Evolutionary conservation across 2,797 vertebrate species (phyloP).

Genomic region (Enteromius viviparus): DNA sequence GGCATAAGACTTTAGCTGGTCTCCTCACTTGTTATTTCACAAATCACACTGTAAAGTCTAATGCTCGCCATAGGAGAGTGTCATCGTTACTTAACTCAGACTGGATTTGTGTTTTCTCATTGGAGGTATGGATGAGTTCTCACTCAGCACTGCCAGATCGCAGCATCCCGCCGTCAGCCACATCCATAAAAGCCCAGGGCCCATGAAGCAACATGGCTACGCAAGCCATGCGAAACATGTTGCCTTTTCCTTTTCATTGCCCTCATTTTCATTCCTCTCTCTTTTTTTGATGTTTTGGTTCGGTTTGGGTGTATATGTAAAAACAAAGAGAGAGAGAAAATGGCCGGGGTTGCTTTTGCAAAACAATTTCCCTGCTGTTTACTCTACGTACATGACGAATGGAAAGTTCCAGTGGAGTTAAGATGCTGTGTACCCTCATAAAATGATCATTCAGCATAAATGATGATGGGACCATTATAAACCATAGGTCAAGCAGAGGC

Average conservation of each 20-base stretch:
- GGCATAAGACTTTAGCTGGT: constrained; percentile 11
- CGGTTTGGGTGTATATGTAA: constrained; percentile 58
- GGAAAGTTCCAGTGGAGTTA: constrained; percentile 77
- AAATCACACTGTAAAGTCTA: constrained; percentile 81
- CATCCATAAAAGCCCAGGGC: constrained; percentile 46
- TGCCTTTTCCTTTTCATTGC: constrained; percentile 51
- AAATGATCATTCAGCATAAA: constrained; percentile 77
- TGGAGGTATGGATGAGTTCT: constrained; percentile 77
- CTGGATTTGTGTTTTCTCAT: constrained; percentile 75
- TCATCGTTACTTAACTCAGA: constrained; percentile 80
- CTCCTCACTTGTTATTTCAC: constrained; percentile 78
- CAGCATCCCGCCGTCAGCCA: constrained; percentile 44
- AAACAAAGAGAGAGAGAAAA: constrained; percentile 64
- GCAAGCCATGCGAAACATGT: constrained; percentile 51
- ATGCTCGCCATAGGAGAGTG: constrained; percentile 79
- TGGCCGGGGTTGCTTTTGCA: constrained; percentile 66
- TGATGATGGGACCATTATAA: constrained; percentile 74
- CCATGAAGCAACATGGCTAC: constrained; percentile 41
- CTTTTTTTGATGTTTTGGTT: constrained; percentile 54
- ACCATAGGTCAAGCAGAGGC: constrained; percentile 69
- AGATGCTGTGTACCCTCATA: constrained; percentile 72
- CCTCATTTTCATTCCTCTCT: constrained; percentile 52
- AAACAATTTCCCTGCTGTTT: constrained; percentile 73
- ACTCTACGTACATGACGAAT: constrained; percentile 74
- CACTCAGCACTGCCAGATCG: constrained; percentile 14